These are phyloP conservation scores for Apolygus lucorum DNA, from an alignment of 1,140 invertebrate species.

Conservation along the genomic window DNA sequence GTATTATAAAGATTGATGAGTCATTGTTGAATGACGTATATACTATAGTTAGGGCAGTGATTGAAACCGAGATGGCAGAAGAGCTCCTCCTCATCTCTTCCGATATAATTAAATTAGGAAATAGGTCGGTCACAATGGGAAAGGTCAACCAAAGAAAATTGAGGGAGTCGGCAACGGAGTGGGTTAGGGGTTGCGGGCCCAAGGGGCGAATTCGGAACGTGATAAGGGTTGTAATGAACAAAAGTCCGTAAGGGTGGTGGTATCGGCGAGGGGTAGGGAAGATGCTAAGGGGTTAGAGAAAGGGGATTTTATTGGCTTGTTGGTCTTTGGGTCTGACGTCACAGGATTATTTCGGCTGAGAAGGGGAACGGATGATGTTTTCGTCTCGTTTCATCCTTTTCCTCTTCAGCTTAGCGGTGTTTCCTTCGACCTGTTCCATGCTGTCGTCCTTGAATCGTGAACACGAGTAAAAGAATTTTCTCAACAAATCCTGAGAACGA, in stretches of 20 bases:
- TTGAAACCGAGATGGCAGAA: background rate
- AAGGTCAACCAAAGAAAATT: constrained; percentile 11
- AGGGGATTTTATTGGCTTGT: constrained; percentile 14
- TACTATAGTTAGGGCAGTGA: no score
- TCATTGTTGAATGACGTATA: no score
- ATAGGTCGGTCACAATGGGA: background rate
- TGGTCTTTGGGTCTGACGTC: constrained; percentile 4
- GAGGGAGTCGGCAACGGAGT: background rate
- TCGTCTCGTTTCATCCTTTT: background rate
- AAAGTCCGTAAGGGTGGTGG: background rate
- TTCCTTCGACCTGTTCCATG: background rate
- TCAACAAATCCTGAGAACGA: no score
- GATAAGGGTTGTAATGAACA: constrained; percentile 7
- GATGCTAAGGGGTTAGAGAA: background rate
- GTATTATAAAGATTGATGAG: no score
- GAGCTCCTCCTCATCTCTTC: background rate
- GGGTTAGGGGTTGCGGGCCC: background rate
- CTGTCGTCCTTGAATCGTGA: no score
- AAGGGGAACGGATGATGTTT: background rate
- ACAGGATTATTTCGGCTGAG: background rate
- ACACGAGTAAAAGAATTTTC: no score
- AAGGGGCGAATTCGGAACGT: constrained; percentile 7
- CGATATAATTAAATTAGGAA: constrained; percentile 6
- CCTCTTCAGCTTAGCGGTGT: background rate
- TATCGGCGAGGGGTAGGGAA: background rate